Evolutionary conservation across 2,888 invertebrate genomes (phyloP).

Genomic region (Hartigia nigra): DNA sequence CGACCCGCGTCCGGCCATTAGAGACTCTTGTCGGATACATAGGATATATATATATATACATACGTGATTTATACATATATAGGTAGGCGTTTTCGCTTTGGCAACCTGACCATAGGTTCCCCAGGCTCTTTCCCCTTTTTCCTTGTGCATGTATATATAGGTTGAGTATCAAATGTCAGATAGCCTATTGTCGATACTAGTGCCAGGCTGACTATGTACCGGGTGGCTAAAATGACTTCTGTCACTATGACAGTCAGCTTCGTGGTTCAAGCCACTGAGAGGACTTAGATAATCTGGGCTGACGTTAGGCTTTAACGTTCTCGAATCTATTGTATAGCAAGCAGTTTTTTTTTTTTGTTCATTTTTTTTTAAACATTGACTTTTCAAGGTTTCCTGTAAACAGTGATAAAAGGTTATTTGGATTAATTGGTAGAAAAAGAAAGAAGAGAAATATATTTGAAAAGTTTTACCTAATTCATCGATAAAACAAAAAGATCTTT

Average conservation of each 20-base stretch:
- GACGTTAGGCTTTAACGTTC: no score
- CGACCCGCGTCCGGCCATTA: conserved; percentile 21
- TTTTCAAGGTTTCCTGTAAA: no score
- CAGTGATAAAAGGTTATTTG: neutral
- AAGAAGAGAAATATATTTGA: neutral
- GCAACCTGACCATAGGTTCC: neutral
- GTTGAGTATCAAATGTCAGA: neutral
- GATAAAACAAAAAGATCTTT: neutral
- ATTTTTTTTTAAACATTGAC: no score
- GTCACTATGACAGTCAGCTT: neutral
- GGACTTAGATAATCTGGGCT: no score
- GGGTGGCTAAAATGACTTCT: neutral
- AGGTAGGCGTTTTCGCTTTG: neutral
- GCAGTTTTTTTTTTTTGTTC: no score
- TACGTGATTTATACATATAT: neutral
- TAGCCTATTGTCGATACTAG: neutral
- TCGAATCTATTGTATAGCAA: no score
- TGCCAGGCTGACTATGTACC: neutral
- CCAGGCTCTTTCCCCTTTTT: neutral
- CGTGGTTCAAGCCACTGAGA: no score
- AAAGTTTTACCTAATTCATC: neutral
- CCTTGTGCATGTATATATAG: neutral
- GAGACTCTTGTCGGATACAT: neutral
- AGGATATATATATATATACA: neutral
- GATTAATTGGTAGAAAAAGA: neutral